phyloP scores from a whole-genome alignment of 2,888 invertebrate genomes.

The Drosophila pegasa region DNA sequence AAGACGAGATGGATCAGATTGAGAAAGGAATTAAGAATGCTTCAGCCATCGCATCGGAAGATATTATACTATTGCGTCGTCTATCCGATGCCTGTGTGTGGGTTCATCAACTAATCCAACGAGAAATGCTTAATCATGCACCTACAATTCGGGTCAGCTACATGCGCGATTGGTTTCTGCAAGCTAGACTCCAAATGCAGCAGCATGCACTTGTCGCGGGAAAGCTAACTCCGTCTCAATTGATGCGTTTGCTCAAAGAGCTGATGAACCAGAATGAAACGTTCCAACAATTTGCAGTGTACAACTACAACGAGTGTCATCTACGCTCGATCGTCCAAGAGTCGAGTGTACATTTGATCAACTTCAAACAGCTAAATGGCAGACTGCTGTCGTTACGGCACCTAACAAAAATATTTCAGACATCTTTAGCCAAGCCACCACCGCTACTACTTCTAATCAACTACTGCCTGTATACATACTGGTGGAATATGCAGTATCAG shows the following conservation, averaged over 20 bases:
- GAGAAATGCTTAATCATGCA: background rate
- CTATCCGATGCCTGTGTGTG: background rate
- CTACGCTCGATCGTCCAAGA: slow-evolving; percentile 6
- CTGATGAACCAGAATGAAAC: background rate
- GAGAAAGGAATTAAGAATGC: background rate
- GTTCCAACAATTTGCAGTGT: background rate
- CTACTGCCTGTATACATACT: slow-evolving; percentile 86
- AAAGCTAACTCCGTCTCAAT: background rate
- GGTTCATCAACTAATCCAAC: background rate
- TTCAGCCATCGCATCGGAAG: background rate
- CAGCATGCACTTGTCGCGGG: background rate
- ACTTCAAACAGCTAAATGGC: slow-evolving; percentile 9
- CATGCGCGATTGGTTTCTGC: slow-evolving; percentile 7
- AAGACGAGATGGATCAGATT: background rate
- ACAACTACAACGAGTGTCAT: slow-evolving; percentile 1
- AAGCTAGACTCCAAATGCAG: background rate
- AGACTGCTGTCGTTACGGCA: background rate
- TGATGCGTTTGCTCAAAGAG: background rate
- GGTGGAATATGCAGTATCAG: slow-evolving; percentile 1
- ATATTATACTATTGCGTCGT: background rate
- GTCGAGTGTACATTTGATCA: background rate
- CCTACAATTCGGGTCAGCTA: slow-evolving; percentile 2
- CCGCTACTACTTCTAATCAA: slow-evolving; percentile 2
- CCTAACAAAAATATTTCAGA: background rate
- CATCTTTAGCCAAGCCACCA: background rate